Evolutionary conservation across 2,888 invertebrate species (phyloP), one percentile per base, ranked within the genome.

Genomic region (Xestia sexstrigata): DNA sequence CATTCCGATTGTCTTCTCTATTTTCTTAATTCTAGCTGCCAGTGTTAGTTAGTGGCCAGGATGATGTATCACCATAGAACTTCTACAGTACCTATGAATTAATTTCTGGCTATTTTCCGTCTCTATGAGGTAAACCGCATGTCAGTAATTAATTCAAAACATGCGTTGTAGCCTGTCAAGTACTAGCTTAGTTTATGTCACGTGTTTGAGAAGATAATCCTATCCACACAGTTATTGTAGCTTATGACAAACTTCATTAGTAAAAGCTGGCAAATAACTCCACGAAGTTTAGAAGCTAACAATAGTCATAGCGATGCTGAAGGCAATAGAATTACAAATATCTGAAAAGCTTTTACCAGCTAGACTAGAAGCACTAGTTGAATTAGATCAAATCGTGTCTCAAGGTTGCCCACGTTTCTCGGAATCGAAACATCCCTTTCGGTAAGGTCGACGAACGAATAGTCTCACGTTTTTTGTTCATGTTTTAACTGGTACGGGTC

Each of bases 121-220:
- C 17, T 60, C 1, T 30, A 55, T 67, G 17, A 81, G 73, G 70
- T 77, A 85, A 83, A 81, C 60, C 47, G 1, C 68, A 82, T 58
- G 49, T 15, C 52, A 58, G 35, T 65, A 63, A 83, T 74, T 62
- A 67, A 65, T 73, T 60, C 67, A 63, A 81, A 84, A 73, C 66
- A 62, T 85, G 68, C 15, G 23, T 20, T 65, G 39, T 52, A 5
- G 6, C 26, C 15, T 58, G 47, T 70, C 49, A 49, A 58, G 20
- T 30, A 65, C 58, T 39, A 55, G 45, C 58, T 67, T 60, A 72
- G 58, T 76, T 35, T 49, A 17, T n/a, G 67, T 49, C 58, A 77
- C 49, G 47, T 74, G 52, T n/a, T 23, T 23, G 15, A 45, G 35
- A 66, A 60, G 23, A 60, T 20, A 72, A 76, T 70, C 52, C 49